Conservation (phyloP, 2,113 vertebrate species). For the Nestor notabilis region DNA sequence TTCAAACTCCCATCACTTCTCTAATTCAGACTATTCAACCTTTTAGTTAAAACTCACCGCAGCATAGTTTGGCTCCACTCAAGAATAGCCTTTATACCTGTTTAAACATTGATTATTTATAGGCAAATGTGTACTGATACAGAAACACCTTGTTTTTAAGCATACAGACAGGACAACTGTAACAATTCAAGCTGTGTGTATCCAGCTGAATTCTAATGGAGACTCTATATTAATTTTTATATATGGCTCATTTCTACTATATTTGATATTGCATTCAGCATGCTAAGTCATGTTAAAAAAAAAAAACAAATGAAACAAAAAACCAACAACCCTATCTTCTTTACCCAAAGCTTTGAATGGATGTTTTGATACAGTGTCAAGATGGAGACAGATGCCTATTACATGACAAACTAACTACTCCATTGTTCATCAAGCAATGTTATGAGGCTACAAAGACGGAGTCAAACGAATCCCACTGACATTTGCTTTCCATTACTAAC, state of each 20-base stretch:
- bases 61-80: not conserved
- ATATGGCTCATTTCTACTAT: not conserved
- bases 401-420: not conserved
- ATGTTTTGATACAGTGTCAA: not conserved
- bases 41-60: not conserved
- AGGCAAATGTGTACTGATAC: not conserved
- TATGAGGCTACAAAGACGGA: not conserved
- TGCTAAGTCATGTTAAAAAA: not conserved
- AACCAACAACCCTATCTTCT: not conserved
- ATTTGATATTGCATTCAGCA: not conserved
- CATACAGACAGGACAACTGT: not conserved
- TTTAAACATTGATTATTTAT: not conserved
- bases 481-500: not conserved
- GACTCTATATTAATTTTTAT: not conserved
- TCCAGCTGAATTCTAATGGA: not conserved
- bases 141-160: not conserved
- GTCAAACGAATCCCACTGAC: not conserved
- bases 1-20: not conserved
- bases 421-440: not conserved
- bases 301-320: too few relatives aligned
- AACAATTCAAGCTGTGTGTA: not conserved
- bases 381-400: not conserved
- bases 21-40: not conserved
- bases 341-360: not conserved
- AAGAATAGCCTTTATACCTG: not conserved